Conservation (phyloP, 2,113 vertebrate species). For the Alligator sinensis region DNA sequence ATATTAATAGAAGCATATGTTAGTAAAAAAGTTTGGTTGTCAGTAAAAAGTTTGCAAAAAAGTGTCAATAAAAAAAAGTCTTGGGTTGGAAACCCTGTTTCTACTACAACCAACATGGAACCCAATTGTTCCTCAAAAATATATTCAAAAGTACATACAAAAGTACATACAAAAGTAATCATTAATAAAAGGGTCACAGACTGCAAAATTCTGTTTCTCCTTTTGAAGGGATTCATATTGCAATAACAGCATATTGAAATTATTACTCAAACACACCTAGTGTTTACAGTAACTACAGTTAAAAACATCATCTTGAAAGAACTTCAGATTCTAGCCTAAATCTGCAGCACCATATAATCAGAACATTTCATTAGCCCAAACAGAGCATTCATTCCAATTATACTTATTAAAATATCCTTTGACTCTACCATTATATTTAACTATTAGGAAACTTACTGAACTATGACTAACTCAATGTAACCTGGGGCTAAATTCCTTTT, state of each 20-base stretch:
- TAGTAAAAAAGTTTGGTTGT: too few relatives aligned
- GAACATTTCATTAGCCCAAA: neutral
- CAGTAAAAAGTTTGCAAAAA: too few relatives aligned
- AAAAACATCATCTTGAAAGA: neutral
- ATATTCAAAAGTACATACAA: neutral
- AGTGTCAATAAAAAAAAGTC: neutral
- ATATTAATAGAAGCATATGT: too few relatives aligned
- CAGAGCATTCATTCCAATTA: neutral
- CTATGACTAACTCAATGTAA: neutral
- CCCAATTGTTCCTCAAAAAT: neutral
- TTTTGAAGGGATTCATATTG: neutral
- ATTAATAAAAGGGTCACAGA: neutral
- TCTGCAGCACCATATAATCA: neutral
- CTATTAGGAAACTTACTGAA: neutral
- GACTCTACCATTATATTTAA: neutral
- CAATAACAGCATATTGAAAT: neutral
- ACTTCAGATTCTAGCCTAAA: neutral
- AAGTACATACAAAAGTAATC: neutral
- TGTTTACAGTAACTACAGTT: neutral
- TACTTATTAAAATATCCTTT: slow-evolving; percentile 11
- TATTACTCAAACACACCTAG: neutral
- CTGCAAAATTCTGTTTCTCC: neutral
- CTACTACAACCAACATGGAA: neutral
- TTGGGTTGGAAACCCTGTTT: too few relatives aligned
- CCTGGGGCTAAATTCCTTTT: neutral